Evolutionary conservation across 2,113 vertebrate genomes (phyloP), one percentile per base, ranked within the genome.

Genomic region (Gymnocephalus cernua): DNA sequence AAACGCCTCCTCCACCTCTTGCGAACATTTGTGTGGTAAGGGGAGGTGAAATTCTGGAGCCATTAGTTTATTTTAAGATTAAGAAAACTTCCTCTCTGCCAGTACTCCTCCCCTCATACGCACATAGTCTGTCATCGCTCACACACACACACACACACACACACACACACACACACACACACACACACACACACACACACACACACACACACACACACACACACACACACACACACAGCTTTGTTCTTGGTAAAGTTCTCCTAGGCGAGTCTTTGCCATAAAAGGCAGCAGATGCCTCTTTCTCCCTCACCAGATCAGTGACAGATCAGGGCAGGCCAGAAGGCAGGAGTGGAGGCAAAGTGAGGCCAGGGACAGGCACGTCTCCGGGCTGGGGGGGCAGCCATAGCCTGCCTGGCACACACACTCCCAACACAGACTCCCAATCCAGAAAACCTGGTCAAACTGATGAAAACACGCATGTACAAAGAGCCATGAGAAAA

Each of bases 271-370:
- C 83, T 86, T 92, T 80, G 87, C 93, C 92, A 93, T 94, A 93
- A 93, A 93, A 94, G 93, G 93, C 88, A 92, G 88, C 81, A 84
- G 89, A 88, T 83, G 82, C 47, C 65, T 80, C 75, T 32, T 89
- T 88, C 80, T 75, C 66, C 74, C 68, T 79, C 63, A 74, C 89
- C 83, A 86, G 76, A 91, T 82, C 84, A 72, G 81, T 50, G 63
- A 50, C 74, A 81, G 74, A 84, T 84, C 83, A 73, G 77, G 85
- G 86, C 85, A 86, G 72, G 4, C 77, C 78, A 88, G 56, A 86
- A 83, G 83, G 59, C 80, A 75, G 29, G 64, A 79, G 84, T 18
- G 25, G 54, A 89, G 85, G 80, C 68, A 68, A 84, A 80, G 51
- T 77, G 78, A 83, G 78, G 76, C 72, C 67, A 63, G 47, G 41